Conservation (phyloP, 2,797 vertebrate genomes). For the Clamator glandarius region DNA sequence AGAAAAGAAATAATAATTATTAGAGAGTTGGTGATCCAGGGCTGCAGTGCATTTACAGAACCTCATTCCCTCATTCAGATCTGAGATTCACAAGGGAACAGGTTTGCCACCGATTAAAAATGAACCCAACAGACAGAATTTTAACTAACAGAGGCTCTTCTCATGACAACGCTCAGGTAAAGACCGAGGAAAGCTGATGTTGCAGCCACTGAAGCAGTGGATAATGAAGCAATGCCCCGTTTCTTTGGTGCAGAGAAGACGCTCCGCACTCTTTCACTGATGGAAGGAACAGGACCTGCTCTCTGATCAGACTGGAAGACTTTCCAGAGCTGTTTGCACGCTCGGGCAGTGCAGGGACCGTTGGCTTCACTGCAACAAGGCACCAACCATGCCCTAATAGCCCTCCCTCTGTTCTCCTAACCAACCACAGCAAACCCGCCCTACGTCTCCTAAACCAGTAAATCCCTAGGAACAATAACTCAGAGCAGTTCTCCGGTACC, state of each 20-base stretch:
- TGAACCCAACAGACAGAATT: background rate
- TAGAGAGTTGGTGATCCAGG: background rate
- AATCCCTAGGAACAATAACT: background rate
- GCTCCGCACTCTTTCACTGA: background rate
- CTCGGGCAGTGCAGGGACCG: fast-evolving
- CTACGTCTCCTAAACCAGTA: background rate
- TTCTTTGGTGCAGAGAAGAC: background rate
- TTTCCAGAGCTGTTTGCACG: background rate
- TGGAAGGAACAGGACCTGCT: background rate
- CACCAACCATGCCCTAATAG: background rate
- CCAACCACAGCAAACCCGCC: fast-evolving
- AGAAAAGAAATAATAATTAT: background rate
- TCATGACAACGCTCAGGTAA: background rate
- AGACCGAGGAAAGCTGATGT: background rate
- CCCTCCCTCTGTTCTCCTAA: background rate
- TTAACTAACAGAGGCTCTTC: background rate
- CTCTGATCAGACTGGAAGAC: fast-evolving
- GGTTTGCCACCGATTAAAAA: background rate
- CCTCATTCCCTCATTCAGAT: background rate
- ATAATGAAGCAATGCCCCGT: fast-evolving
- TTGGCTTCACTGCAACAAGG: background rate
- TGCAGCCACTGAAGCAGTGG: background rate
- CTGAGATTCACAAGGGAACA: background rate
- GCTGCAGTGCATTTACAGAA: background rate
- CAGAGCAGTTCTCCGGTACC: background rate